These are phyloP conservation scores for Drosophila bifasciata DNA, from an alignment of 1,140 invertebrate species.

Conservation along the genomic window DNA sequence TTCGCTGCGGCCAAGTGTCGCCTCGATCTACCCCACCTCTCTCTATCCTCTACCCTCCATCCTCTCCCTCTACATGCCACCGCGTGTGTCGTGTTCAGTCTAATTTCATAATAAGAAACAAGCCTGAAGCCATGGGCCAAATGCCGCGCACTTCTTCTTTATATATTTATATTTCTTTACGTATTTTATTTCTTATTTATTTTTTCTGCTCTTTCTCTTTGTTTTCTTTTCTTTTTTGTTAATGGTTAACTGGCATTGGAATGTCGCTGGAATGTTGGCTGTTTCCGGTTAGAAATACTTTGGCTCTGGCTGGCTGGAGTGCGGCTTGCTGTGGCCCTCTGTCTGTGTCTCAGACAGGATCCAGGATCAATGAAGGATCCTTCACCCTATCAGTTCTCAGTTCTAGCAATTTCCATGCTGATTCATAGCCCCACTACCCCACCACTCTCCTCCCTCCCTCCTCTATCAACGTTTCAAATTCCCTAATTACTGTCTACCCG, in stretches of 20 bases:
- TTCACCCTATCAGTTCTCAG: no score
- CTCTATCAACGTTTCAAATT: conserved; percentile 46
- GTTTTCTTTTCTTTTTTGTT: conserved; percentile 52
- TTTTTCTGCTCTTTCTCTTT: no score
- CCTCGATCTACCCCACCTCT: conserved; percentile 2
- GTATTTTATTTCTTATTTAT: conserved; percentile 38
- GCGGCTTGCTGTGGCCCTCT: no score
- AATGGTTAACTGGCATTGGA: conserved; percentile 58
- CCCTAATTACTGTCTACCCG: conserved; percentile 66
- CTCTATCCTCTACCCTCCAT: no score
- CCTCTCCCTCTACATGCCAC: no score
- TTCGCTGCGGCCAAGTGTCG: conserved; percentile 68
- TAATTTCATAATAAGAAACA: conserved; percentile 83
- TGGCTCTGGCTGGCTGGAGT: no score
- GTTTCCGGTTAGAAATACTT: conserved; percentile 59
- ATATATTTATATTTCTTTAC: conserved; percentile 16
- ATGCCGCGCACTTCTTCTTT: conserved; percentile 48
- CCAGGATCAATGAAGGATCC: no score
- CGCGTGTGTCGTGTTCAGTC: conserved; percentile 53
- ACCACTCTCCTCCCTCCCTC: neutral
- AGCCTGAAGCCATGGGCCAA: conserved; percentile 25
- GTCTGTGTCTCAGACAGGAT: no score
- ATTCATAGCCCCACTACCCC: conserved; percentile 6
- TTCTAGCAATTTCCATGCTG: conserved; percentile 8
- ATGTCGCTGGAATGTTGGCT: conserved; percentile 66